phyloP scores from a whole-genome alignment of 2,888 invertebrate genomes.

The Toxonevra muliebris region DNA sequence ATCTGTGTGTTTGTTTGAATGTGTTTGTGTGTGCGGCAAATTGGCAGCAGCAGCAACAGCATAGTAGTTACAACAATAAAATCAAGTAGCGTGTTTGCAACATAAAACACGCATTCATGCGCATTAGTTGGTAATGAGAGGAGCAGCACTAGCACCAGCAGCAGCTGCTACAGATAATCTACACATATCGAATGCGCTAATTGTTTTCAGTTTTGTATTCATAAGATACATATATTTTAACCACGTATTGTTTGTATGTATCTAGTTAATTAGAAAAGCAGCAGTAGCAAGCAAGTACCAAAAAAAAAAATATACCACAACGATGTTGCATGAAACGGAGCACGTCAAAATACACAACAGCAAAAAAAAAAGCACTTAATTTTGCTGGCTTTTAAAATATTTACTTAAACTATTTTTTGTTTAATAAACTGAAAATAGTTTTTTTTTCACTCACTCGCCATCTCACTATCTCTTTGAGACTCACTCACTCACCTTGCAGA shows the following conservation, averaged over 20 bases:
- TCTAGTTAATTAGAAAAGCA: neutral
- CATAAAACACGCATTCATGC: neutral
- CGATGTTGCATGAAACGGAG: neutral
- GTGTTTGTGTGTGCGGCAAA: neutral
- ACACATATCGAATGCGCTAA: slow-evolving; percentile 3
- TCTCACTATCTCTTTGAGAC: neutral
- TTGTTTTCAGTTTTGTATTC: neutral
- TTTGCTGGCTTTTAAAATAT: no score
- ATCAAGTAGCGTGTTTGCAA: slow-evolving; percentile 2
- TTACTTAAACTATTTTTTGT: no score
- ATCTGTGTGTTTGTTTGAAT: neutral
- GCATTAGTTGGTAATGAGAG: neutral
- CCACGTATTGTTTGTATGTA: neutral
- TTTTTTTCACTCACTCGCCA: neutral
- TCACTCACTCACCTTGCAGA: slow-evolving; percentile 64
- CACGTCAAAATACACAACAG: neutral
- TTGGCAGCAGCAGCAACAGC: neutral
- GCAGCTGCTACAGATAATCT: neutral
- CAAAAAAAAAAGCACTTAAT: neutral
- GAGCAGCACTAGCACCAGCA: neutral
- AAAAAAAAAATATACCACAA: neutral
- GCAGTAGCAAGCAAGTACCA: neutral
- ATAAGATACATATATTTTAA: neutral
- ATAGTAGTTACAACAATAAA: no score
- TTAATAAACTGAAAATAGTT: neutral